Evolutionary conservation across 2,797 vertebrate species (phyloP), one percentile per base, ranked within the genome.

Genomic region (Gadopsis bispinosus): DNA sequence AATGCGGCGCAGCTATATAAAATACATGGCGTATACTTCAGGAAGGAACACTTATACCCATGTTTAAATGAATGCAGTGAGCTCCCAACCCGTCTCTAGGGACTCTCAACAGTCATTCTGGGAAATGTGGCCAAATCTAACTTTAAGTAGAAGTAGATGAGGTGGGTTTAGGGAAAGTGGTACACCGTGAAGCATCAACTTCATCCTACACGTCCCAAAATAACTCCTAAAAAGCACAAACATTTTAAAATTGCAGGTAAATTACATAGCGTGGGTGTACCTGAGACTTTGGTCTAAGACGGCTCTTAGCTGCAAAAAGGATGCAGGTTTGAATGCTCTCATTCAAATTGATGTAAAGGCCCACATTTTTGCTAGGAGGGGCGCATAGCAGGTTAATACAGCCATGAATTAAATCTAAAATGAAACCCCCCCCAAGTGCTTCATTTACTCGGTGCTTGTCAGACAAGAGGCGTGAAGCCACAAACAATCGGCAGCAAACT

Each of bases 71-170:
- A 59, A 64, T 33, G 33, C 50, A 69, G 3, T 5, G 22, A 65
- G 65, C 60, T 77, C 37, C 22, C 78, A 31, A 56, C 61, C 31
- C 1, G n/a, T 72, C 51, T 50, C 41, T 14, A 1, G 16, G 16
- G 43, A 68, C 61, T 53, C 35, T 26, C 19, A 55, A 20, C 17
- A 60, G 13, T 45, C 55, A n/a, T 62, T 59, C 29, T 8, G 56
- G 41, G 48, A 64, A 75, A 79, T 45, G 58, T 22, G 37, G 20
- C 51, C 39, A 19, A 67, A 62, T 67, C 47, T 60, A 45, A 43
- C 35, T 59, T 43, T 50, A 59, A 58, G 29, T 47, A 37, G 48
- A 59, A 33, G 22, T 41, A 48, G 16, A 62, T 62, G n/a, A 56
- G 35, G 45, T 39, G 29, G 31, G 13, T 60, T 47, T 2, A 63